Percentiles rank a stretch among this genome's conserved stretches.
Conservation (phyloP, 1,140 invertebrate species). For the Trinorchestia longiramus region DNA sequence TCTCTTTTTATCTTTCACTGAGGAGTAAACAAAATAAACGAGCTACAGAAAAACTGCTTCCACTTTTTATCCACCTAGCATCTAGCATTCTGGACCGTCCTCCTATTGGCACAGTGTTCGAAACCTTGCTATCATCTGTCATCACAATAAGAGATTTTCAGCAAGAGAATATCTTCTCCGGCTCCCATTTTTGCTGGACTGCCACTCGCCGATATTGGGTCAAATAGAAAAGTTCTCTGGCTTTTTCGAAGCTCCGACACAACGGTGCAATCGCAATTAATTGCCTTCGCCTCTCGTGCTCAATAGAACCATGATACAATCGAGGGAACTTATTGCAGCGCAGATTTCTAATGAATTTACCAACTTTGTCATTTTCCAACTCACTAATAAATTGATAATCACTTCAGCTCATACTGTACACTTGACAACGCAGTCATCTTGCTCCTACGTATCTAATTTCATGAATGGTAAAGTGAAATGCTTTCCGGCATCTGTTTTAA, state of each 20-base stretch:
- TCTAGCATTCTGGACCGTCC: neutral
- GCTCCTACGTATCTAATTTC: too few relatives aligned
- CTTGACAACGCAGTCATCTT: too few relatives aligned
- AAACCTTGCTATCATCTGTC: neutral
- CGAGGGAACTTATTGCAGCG: neutral
- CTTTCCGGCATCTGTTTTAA: too few relatives aligned
- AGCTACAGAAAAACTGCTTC: neutral
- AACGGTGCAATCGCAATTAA: conserved; percentile 19
- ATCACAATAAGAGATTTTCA: neutral
- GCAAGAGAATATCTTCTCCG: neutral
- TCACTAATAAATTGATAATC: too few relatives aligned
- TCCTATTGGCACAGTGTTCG: neutral
- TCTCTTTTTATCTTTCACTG: neutral
- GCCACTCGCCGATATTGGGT: conserved; percentile 19
- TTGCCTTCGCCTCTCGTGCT: neutral
- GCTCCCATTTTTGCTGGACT: neutral
- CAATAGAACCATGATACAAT: conserved; percentile 13
- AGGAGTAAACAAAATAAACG: neutral
- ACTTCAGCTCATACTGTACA: too few relatives aligned
- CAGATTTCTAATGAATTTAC: neutral
- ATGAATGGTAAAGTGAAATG: too few relatives aligned
- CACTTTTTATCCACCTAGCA: neutral
- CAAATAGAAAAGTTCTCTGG: conserved; percentile 8
- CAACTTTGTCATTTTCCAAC: neutral
- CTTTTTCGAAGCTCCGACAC: neutral